Evolutionary conservation across 1,140 invertebrate species (phyloP).

Genomic region (Metaphire vulgaris): DNA sequence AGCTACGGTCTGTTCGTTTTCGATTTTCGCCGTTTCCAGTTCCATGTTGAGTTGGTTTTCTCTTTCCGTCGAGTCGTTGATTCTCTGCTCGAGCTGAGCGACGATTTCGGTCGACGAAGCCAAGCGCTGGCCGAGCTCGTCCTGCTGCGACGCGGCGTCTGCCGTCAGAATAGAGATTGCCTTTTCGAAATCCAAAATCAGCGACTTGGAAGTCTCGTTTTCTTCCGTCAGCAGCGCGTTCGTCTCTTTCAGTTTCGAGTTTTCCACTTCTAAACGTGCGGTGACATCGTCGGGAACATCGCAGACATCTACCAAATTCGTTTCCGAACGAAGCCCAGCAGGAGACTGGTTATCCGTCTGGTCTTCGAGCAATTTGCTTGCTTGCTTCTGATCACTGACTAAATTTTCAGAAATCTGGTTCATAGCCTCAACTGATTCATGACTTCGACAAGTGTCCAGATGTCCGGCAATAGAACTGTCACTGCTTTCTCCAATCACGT

Average conservation of each 20-base stretch:
- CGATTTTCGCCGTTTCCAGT: slow-evolving; percentile 17
- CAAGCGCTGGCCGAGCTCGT: not conserved
- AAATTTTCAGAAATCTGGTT: no score
- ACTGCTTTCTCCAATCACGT: no score
- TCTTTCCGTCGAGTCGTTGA: slow-evolving; percentile 16
- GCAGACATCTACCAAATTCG: no score
- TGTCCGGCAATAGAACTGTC: no score
- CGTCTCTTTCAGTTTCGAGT: not conserved
- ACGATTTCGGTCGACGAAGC: slow-evolving; percentile 13
- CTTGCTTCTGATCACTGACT: no score
- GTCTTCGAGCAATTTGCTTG: no score
- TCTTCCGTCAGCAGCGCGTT: not conserved
- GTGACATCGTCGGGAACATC: no score
- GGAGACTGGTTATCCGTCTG: no score
- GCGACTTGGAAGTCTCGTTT: not conserved
- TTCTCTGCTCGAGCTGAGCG: slow-evolving; percentile 26
- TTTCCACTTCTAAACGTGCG: not conserved
- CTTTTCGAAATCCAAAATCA: not conserved
- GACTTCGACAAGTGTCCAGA: no score
- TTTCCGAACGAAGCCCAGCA: no score
- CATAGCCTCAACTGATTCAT: no score
- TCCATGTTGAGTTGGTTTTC: slow-evolving; percentile 19
- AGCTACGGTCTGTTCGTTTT: slow-evolving; percentile 19
- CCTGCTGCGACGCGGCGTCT: not conserved
- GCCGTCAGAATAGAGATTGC: not conserved